Evolutionary conservation across 1,140 invertebrate species (phyloP), one percentile per base, ranked within the genome.

Genomic region (Helicoverpa zea): DNA sequence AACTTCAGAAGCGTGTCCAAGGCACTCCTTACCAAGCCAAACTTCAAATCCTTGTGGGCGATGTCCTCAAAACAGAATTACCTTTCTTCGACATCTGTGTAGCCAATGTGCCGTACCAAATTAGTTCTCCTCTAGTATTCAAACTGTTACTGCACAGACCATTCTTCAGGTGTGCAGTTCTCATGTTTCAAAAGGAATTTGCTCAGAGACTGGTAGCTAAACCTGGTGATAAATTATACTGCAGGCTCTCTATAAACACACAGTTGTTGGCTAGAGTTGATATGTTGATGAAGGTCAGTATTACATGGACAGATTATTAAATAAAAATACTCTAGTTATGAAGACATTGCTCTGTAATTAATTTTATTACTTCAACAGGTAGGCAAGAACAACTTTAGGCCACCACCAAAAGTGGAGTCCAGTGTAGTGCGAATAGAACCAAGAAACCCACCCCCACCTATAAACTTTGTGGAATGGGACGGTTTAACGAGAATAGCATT

Each of bases 151-250:
- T 99, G n/a, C 99, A 99, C 91, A 96, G 98, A 14, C 97, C 97
- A 61, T 96, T 97, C 84, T 98, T 97, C 90, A 97, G 99, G 86
- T 99, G 98, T 96, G 99, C 99, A 18, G 97, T 99, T 3, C 95
- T 99, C 2, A 99, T 99, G 99, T 99, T 99, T 91, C 99, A 99
- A 96, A 96, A 98, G 92, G 99, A 99, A 96, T 99, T 99, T 96
- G 99, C 99, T 14, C 98, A 99, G 89, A 96, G 99, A 92, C 95
- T 99, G 78, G 98, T 99, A 11, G 99, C 99, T 1, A 98, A 99
- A 94, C 98, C 99, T 43, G 99, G 99, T 12, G 99, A 99, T 86
- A 99, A 99, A 96, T 95, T 99, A 2, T 99, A 99, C 89, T 99
- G 99, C 95, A 96, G 99, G 78, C 95, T 99, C 18, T 99, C 99